Base-by-base conservation (phyloP, 2,888 invertebrate genomes). In the Cylindroiulus punctatus region DNA sequence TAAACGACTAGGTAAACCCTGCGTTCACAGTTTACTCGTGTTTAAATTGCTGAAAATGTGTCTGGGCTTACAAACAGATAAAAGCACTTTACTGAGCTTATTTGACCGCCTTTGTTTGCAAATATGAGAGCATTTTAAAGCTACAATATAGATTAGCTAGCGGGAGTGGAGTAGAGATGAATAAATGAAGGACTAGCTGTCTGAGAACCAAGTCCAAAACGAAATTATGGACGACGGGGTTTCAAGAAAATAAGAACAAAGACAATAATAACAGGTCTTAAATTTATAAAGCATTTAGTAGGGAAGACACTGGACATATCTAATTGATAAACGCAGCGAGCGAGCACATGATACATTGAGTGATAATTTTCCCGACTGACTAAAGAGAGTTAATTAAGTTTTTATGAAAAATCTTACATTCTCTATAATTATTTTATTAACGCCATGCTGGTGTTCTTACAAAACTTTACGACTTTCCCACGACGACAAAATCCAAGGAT, bases 11-110 rank as follows among this genome's bases (percentile, higher is more conserved):
- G 26, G 65, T 1, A 65, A n/a, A 26, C 26, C 65, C 26, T 65
- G 10, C 65, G 26, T 26, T 26, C 65, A 65, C 26, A 26, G 19
- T 65, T 65, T 12, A n/a, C 65, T 65, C 26, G 10, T 65, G 26
- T 65, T 65, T 65, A 65, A 65, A 65, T n/a, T 65, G 65, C 65
- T 26, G 12, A 22, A 65, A 65, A 26, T 65, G 65, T 65, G 26
- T 26, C n/a, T 65, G 22, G 65, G 65, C 26, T 65, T 26, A 26
- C 12, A 65, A 65, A 65, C 26, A 26, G 65, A 10, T 8, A 65
- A 10, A 65, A n/a, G 26, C 65, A 65, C 65, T 65, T 65, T 26
- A 26, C 65, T 10, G 8, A 26, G 65, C 65, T 26, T 65, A 65
- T 65, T 65, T 57, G n/a, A 10, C 65, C 5, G 65, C 65, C 26